These are phyloP conservation scores for Rhincodon typus DNA, from an alignment of 2,797 vertebrate species.

Conservation along the genomic window DNA sequence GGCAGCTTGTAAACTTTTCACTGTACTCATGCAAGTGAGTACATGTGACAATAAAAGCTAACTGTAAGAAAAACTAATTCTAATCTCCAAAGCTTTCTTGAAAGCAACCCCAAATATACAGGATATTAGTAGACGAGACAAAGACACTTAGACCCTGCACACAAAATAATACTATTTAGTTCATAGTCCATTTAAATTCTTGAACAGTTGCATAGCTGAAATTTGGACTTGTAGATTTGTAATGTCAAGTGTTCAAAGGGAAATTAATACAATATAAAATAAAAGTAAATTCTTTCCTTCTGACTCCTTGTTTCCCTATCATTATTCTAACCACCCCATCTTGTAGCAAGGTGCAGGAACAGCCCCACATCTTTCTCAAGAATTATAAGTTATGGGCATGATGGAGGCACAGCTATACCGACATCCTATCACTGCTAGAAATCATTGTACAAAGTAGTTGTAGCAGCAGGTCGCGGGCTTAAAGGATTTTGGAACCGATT, in stretches of 20 bases:
- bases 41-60: no score
- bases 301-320: not conserved
- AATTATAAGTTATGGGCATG: not conserved
- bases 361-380: not conserved
- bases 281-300: not conserved
- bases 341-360: not conserved
- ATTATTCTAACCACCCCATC: not conserved
- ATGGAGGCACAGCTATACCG: not conserved
- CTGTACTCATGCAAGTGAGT: no score
- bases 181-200: not conserved
- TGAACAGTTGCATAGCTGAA: not conserved
- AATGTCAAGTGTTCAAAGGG: not conserved
- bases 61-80: no score
- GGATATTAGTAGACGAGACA: not conserved
- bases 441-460: not conserved
- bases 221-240: not conserved
- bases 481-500: not conserved
- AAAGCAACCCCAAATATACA: not conserved
- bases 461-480: not conserved
- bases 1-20: no score
- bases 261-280: not conserved
- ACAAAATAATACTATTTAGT: no score
- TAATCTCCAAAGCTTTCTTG: not conserved
- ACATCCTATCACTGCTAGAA: not conserved
- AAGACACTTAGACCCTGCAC: no score